Evolutionary conservation across 2,797 vertebrate species (phyloP), one percentile per base, ranked within the genome.

Genomic region (Tragopan temminckii): DNA sequence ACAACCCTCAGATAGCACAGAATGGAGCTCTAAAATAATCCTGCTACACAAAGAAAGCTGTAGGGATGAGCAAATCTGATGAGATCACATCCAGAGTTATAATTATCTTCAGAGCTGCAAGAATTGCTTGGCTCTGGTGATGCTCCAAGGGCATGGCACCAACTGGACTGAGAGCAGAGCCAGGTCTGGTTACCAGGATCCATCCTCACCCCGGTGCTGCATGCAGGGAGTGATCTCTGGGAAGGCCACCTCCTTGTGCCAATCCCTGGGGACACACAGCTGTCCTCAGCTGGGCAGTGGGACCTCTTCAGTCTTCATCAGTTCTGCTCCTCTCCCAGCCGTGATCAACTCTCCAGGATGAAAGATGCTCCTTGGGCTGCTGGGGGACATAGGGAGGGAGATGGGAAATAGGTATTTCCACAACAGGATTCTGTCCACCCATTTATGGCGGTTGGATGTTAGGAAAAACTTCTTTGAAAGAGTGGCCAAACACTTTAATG

Each of bases 121-220:
- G 62, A 29, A 45, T 31, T 13, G n/a, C 59, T 57, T 5, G 1
- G 2, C 20, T 67, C 58, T 33, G 55, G 68, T 19, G 71, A 20
- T 64, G 67, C 21, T 67, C 25, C 21, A 33, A 76, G 64, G 55
- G 8, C 0, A 0, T 46, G 74, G 40, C 62, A 89, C 13, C 67
- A 78, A 79, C 62, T 88, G 91, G 74, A 48, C n/a, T 6, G 13
- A 74, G 70, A 78, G 74, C 53, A 78, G 66, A 43, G 70, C 66
- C 74, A 69, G 55, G 31, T n/a, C 78, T 0, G 1, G 0, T 16
- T 61, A 27, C 52, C 74, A 19, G 46, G 4, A 7, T 13, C 70
- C 5, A 1, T n/a, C 48, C 66, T 75, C 80, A 63, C 61, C 57
- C 18, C 2, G 61, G 33, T 9, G 31, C 0, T 31, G 18, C 40